Evolutionary conservation across 1,140 invertebrate genomes (phyloP).

Genomic region (Panagrolaimus sp.): DNA sequence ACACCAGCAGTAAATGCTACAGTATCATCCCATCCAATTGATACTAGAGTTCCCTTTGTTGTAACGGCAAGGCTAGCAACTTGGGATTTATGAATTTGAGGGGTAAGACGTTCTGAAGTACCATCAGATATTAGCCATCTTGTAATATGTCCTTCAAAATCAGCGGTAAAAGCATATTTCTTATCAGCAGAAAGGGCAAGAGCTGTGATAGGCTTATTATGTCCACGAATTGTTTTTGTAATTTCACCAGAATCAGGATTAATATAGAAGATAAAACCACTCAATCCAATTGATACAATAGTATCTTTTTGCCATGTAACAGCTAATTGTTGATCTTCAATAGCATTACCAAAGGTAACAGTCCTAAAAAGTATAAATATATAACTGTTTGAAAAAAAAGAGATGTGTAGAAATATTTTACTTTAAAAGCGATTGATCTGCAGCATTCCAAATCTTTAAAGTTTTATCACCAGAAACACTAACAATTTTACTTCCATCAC

Average conservation of each 20-base stretch:
- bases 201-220: conserved; percentile 96
- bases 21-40: conserved; percentile 54
- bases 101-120: conserved; percentile 69
- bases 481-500: conserved; percentile 78
- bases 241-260: conserved; percentile 77
- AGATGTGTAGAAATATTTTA: conserved; percentile 65
- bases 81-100: conserved; percentile 82
- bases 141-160: conserved; percentile 80
- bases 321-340: conserved; percentile 70
- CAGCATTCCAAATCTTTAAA: conserved; percentile 88
- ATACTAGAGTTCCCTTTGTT: conserved; percentile 60
- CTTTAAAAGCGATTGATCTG: conserved; percentile 63
- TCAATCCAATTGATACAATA: conserved; percentile 84
- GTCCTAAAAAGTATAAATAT: conserved; percentile 52
- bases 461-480: conserved; percentile 96
- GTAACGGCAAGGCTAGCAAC: conserved; percentile 76
- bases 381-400: neutral
- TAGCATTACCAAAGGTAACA: conserved; percentile 44
- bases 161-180: conserved; percentile 78
- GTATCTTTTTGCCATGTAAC: conserved; percentile 83
- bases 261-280: conserved; percentile 89
- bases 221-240: conserved; percentile 77
- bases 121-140: conserved; percentile 77
- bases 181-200: conserved; percentile 73
- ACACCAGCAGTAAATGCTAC: conserved; percentile 42